Conservation (phyloP, 2,113 vertebrate species). For the Prionailurus bengalensis region DNA sequence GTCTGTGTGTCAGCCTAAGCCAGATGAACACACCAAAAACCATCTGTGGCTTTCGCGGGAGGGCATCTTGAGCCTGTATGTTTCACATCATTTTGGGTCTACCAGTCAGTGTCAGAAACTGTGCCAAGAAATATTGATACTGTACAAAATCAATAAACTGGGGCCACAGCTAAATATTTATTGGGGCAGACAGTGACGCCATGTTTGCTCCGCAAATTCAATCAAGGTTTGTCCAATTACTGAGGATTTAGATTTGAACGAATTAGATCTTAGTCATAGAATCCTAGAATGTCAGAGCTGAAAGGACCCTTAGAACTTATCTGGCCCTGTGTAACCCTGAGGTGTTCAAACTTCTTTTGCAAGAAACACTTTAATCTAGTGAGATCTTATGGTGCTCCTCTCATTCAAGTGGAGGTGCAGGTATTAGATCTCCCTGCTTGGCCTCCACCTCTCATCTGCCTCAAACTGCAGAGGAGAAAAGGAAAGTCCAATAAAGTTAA, state of each 20-base stretch:
- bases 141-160: slow-evolving; percentile 75
- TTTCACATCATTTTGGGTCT: slow-evolving; percentile 45
- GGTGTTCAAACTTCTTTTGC: slow-evolving; percentile 61
- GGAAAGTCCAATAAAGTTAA: background rate
- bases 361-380: background rate
- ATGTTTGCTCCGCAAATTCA: slow-evolving; percentile 75
- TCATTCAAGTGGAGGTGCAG: background rate
- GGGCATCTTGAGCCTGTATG: slow-evolving; percentile 21
- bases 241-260: slow-evolving; percentile 61
- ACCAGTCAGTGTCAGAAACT: slow-evolving; percentile 49
- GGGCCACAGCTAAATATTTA: slow-evolving; percentile 74
- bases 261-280: slow-evolving; percentile 74
- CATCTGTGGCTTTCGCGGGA: slow-evolving; percentile 62
- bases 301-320: slow-evolving; percentile 61
- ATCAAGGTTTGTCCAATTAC: slow-evolving; percentile 74
- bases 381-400: background rate
- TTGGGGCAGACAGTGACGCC: slow-evolving; percentile 61
- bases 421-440: background rate
- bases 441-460: background rate
- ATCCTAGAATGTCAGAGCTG: slow-evolving; percentile 67
- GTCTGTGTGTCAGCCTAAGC: background rate
- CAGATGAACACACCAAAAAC: slow-evolving; percentile 11
- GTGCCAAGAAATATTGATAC: slow-evolving; percentile 73
- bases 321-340: slow-evolving; percentile 2
- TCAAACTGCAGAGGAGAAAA: slow-evolving; percentile 33